These are phyloP conservation scores for Mallotus villosus DNA, from an alignment of 2,797 vertebrate species.

Conservation along the genomic window DNA sequence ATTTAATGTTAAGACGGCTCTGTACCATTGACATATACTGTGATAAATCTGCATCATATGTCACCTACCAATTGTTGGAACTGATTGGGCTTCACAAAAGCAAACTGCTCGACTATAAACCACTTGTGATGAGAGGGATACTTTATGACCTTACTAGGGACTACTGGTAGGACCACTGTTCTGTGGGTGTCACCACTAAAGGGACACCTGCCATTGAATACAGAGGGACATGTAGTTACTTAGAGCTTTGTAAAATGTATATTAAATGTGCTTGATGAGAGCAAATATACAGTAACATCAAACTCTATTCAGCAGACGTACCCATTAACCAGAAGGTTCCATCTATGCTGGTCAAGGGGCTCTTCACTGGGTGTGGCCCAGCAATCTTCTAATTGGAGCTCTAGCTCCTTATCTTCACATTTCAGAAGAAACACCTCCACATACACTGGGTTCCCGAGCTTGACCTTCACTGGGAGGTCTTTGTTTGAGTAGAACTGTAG, in stretches of 20 bases:
- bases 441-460: slow-evolving; percentile 54
- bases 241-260: background rate
- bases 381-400: slow-evolving; percentile 55
- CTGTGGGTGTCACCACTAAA: slow-evolving; percentile 37
- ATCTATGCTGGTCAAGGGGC: slow-evolving; percentile 47
- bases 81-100: background rate
- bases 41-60: background rate
- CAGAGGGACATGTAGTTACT: background rate
- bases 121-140: slow-evolving; percentile 57
- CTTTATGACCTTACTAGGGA: slow-evolving; percentile 27
- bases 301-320: slow-evolving; percentile 10
- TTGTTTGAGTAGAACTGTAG: slow-evolving; percentile 46
- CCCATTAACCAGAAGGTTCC: slow-evolving; percentile 59
- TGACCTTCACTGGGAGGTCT: slow-evolving; percentile 14
- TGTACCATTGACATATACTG: background rate
- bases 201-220: slow-evolving; percentile 43
- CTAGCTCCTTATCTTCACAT: slow-evolving; percentile 47
- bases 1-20: background rate
- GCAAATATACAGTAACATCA: background rate
- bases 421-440: slow-evolving; percentile 61
- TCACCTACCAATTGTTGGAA: slow-evolving; percentile 42
- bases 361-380: slow-evolving; percentile 60
- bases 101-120: slow-evolving; percentile 43
- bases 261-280: background rate
- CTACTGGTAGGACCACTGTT: slow-evolving; percentile 48